Evolutionary conservation across 1,140 invertebrate genomes (phyloP), one percentile per base, ranked within the genome.

Genomic region (Tetranychus cinnabarinus): DNA sequence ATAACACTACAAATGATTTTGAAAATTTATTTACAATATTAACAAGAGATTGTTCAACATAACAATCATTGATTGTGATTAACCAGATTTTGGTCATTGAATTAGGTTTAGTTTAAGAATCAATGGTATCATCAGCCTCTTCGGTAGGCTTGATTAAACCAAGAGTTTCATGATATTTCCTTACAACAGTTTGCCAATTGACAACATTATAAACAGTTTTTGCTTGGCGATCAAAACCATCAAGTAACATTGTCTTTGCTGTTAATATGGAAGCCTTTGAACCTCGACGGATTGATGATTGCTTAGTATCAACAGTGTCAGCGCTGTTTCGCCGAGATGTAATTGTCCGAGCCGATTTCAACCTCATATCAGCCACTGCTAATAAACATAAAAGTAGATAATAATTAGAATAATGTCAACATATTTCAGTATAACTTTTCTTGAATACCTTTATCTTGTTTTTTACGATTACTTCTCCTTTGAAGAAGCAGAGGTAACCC

Each of bases 401-500:
- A 23, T 23, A 23, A 23, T 23, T 23, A 23, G 0, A 23, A 23
- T n/a, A 52, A 34, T 61, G n/a, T 47, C 46, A 54, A 7, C 45
- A 15, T 10, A 46, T 46, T 46, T 3, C 2, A 47, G 46, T 15
- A n/a, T 47, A 34, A 8, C n/a, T 1, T 59, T n/a, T 12, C 13
- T 59, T 7, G 34, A 42, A 10, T 36, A 45, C 13, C 23, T 56
- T 46, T 13, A 8, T 23, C 10, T 33, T 15, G 7, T 62, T 48
- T 59, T 58, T 62, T 35, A 23, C 23, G 23, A 0, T 23, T 31
- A 1, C 13, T 50, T 46, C 62, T 61, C 3, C 50, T 8, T 15
- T 33, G 15, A 1, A 65, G n/a, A 6, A 61, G 54, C 33, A 63
- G 50, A 15, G 61, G 62, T 7, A 65, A 47, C 8, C 66, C 89